Conservation (phyloP, 1,140 invertebrate genomes). For the Araneus ventricosus region DNA sequence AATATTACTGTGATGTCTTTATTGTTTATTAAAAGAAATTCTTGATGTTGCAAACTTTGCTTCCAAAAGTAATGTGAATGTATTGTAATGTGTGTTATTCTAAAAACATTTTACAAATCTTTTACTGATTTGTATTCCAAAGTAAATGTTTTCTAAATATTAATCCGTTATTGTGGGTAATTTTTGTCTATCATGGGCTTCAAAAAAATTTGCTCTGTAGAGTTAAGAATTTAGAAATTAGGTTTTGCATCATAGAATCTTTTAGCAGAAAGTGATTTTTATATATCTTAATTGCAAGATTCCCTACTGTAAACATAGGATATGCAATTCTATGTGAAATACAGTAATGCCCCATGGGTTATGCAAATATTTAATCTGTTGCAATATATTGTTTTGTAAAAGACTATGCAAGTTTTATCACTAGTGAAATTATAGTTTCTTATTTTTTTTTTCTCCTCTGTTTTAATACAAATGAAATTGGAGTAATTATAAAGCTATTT, state of each 20-base stretch:
- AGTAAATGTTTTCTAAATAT: conserved; percentile 12
- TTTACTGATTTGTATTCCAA: conserved; percentile 21
- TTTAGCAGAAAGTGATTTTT: conserved; percentile 41
- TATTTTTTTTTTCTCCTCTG: no score
- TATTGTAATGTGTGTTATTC: background rate
- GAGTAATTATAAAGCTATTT: no score
- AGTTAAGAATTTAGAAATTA: conserved; percentile 33
- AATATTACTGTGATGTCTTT: conserved; percentile 45
- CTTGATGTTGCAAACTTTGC: conserved; percentile 19
- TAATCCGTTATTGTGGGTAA: background rate
- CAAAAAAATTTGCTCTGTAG: conserved; percentile 9
- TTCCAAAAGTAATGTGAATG: background rate
- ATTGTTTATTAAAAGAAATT: conserved; percentile 34
- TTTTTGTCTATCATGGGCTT: conserved; percentile 1
- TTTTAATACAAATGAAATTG: no score
- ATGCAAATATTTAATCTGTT: conserved; percentile 40
- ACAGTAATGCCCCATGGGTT: conserved; percentile 71
- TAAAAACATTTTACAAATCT: conserved; percentile 7
- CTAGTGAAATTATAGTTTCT: no score
- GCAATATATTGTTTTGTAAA: conserved; percentile 31
- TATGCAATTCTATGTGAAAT: conserved; percentile 53
- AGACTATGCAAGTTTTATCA: conserved; percentile 12
- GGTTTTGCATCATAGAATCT: conserved; percentile 30
- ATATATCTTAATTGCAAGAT: conserved; percentile 5
- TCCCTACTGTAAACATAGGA: conserved; percentile 52